Evolutionary conservation across 35 echinoderm and acorn worm genomes (phyloP).

Genomic region (Hemicentrotus pulcherrimus): DNA sequence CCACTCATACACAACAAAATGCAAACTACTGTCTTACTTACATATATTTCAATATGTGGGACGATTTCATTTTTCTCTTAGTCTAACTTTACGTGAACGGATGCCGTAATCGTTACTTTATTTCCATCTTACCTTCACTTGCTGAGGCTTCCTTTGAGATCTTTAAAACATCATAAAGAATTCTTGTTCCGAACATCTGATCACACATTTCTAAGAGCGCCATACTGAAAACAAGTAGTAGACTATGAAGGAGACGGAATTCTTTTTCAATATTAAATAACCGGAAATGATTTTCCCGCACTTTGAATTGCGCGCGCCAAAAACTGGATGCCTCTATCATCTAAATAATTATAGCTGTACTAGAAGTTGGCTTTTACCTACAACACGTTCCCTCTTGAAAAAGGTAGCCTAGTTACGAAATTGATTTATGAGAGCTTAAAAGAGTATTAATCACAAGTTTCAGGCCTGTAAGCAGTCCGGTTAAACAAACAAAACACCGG

Average conservation of each 20-base stretch:
- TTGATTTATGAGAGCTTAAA: too few relatives aligned
- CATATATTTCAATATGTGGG: not conserved
- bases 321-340: not conserved
- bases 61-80: too few relatives aligned
- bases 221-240: not conserved
- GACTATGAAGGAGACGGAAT: not conserved
- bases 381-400: too few relatives aligned
- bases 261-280: not conserved
- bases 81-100: too few relatives aligned
- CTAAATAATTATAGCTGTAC: too few relatives aligned
- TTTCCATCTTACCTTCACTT: conserved; percentile 54
- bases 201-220: conserved; percentile 64
- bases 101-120: not conserved
- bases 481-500: too few relatives aligned
- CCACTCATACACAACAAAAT: not conserved
- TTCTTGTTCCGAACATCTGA: conserved; percentile 59
- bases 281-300: conserved; percentile 32
- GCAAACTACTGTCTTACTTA: not conserved
- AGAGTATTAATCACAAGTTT: too few relatives aligned
- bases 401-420: too few relatives aligned
- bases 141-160: conserved; percentile 52
- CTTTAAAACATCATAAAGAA: conserved; percentile 65
- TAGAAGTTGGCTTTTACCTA: too few relatives aligned
- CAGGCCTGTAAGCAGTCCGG: too few relatives aligned
- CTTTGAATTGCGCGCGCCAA: conserved; percentile 41